Evolutionary conservation across 2,888 invertebrate genomes (phyloP).

Genomic region (Melolontha melolontha): DNA sequence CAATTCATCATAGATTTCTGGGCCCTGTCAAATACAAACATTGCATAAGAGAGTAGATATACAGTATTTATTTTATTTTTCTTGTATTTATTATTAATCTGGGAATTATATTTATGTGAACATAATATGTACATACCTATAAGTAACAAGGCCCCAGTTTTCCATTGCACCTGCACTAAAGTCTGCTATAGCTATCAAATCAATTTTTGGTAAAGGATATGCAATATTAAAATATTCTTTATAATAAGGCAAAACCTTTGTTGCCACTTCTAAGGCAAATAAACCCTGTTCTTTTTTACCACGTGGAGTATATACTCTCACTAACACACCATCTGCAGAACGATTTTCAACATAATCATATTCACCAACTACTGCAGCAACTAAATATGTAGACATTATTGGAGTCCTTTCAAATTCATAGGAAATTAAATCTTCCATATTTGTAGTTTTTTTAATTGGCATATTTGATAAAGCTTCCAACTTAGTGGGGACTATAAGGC

Average conservation of each 20-base stretch:
- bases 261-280: conserved; percentile 91
- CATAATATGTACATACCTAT: conserved; percentile 58
- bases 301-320: conserved; percentile 86
- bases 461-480: conserved; percentile 93
- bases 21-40: too few species aligned
- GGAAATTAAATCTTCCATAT: conserved; percentile 48
- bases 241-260: conserved; percentile 91
- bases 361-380: conserved; percentile 94
- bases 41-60: too few species aligned
- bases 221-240: conserved; percentile 94
- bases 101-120: too few species aligned
- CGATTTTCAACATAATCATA: conserved; percentile 91
- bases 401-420: conserved; percentile 85
- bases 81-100: too few species aligned
- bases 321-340: conserved; percentile 83
- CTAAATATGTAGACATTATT: conserved; percentile 94
- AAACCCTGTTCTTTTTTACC: conserved; percentile 92
- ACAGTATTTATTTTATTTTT: too few species aligned
- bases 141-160: conserved; percentile 95
- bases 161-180: conserved; percentile 97
- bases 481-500: conserved; percentile 82
- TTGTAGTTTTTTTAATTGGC: conserved; percentile 70
- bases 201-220: conserved; percentile 95
- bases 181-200: conserved; percentile 95
- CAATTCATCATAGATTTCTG: too few species aligned